A percentile compares a stretch with the other conserved stretches of the same genome.
phyloP scores from a whole-genome alignment of 2,797 vertebrate genomes.

The Delichon dasypus region DNA sequence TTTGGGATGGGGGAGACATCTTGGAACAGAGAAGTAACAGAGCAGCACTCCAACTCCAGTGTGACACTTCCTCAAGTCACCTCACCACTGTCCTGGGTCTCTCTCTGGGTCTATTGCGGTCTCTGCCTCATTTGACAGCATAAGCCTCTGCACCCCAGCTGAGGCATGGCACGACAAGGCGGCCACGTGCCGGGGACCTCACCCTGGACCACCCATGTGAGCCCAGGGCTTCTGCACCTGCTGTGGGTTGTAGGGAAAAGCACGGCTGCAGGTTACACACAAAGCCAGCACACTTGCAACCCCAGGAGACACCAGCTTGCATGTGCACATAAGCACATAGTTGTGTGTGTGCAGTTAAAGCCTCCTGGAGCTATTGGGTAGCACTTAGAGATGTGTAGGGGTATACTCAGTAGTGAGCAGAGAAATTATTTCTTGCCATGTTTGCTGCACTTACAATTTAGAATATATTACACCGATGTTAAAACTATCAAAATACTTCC shows the following conservation, averaged over 20 bases:
- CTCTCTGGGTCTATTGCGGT: background rate
- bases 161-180: background rate
- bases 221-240: accelerated
- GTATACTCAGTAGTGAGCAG: background rate
- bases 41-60: background rate
- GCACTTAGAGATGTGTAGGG: background rate
- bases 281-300: background rate
- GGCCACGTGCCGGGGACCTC: background rate
- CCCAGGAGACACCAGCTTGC: background rate
- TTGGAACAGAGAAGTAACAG: background rate
- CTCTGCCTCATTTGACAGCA: background rate
- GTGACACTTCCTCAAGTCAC: background rate
- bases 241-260: accelerated
- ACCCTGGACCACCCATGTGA: background rate
- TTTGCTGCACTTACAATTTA: background rate
- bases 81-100: background rate
- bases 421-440: background rate
- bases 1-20: background rate
- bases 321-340: accelerated
- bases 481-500: background rate
- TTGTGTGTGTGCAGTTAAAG: background rate
- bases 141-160: background rate
- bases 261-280: accelerated
- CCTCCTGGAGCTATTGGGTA: background rate
- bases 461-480: background rate